phyloP scores from a whole-genome alignment of 2,113 vertebrate genomes.

The Fukomys damarensis region DNA sequence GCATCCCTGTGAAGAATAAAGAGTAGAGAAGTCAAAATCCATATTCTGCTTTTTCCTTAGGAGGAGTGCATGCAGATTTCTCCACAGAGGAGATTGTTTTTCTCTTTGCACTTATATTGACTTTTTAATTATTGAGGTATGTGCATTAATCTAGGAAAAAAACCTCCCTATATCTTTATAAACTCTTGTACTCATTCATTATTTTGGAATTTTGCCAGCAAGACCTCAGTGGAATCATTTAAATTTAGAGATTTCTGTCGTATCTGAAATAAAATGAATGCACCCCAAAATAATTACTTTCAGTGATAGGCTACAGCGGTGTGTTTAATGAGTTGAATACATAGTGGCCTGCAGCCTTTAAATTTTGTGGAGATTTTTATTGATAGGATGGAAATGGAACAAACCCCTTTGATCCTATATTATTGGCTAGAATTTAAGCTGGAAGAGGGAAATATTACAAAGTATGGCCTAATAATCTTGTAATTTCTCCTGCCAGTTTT shows the following conservation, averaged over 20 bases:
- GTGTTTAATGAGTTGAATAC: slow-evolving; percentile 21
- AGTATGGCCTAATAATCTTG: slow-evolving; percentile 23
- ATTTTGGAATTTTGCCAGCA: slow-evolving; percentile 1
- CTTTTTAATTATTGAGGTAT: slow-evolving; percentile 31
- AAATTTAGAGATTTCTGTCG: slow-evolving; percentile 47
- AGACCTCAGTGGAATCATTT: background rate
- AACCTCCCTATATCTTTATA: background rate
- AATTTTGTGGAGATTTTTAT: slow-evolving; percentile 50
- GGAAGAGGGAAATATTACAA: background rate
- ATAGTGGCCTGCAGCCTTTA: slow-evolving; percentile 20
- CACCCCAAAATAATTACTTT: slow-evolving; percentile 25
- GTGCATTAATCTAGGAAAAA: background rate
- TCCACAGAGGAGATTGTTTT: background rate
- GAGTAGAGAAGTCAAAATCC: slow-evolving; percentile 9
- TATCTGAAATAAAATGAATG: slow-evolving; percentile 61
- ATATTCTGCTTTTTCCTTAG: slow-evolving; percentile 6
- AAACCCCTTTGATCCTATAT: background rate
- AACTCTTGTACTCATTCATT: slow-evolving; percentile 23
- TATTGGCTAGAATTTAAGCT: background rate
- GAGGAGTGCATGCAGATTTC: slow-evolving; percentile 29
- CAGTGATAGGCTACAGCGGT: background rate
- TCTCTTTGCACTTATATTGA: background rate
- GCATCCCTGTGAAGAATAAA: slow-evolving; percentile 53
- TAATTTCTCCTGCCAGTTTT: slow-evolving; percentile 39
- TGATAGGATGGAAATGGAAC: background rate